A percentile compares a stretch with the other conserved stretches of the same genome.
Evolutionary conservation across 1,140 invertebrate genomes (phyloP).

Genomic region (Muscidifurax raptorellus): DNA sequence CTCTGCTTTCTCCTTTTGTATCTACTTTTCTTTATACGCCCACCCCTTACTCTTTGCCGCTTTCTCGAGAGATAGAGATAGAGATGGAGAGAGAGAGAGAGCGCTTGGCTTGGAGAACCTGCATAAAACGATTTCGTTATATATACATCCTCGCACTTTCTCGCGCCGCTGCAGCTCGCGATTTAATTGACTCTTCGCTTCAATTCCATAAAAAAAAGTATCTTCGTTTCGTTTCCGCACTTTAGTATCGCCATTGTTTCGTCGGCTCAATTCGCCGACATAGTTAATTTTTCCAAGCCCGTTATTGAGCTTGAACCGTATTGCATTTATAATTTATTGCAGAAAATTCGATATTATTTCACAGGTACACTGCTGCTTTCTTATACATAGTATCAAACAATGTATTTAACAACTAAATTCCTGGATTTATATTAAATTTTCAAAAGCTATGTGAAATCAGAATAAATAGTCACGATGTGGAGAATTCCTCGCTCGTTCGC

Average conservation of each 20-base stretch:
- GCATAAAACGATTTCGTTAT: constrained; percentile 58
- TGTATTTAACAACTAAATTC: too few species aligned
- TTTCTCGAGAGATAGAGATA: not conserved
- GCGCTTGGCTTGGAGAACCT: not conserved
- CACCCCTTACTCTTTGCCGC: not conserved
- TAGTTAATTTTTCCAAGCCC: not conserved
- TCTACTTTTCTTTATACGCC: constrained; percentile 17
- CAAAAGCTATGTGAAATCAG: too few species aligned
- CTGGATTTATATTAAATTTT: too few species aligned
- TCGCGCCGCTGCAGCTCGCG: not conserved
- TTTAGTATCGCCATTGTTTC: not conserved
- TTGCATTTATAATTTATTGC: not conserved
- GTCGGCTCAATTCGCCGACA: not conserved
- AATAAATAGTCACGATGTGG: too few species aligned
- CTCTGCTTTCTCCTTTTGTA: constrained; percentile 36
- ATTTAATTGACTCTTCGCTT: constrained; percentile 35
- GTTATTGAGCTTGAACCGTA: not conserved
- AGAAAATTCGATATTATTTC: too few species aligned
- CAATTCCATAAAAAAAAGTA: not conserved
- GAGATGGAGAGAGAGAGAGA: not conserved
- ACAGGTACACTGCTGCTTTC: too few species aligned
- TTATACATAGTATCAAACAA: too few species aligned
- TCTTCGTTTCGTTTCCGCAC: not conserved
- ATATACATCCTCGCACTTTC: constrained; percentile 36
- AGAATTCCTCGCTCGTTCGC: too few species aligned